Evolutionary conservation across 2,888 invertebrate genomes (phyloP), one percentile per base, ranked within the genome.

Genomic region (Nemoura dubitans): DNA sequence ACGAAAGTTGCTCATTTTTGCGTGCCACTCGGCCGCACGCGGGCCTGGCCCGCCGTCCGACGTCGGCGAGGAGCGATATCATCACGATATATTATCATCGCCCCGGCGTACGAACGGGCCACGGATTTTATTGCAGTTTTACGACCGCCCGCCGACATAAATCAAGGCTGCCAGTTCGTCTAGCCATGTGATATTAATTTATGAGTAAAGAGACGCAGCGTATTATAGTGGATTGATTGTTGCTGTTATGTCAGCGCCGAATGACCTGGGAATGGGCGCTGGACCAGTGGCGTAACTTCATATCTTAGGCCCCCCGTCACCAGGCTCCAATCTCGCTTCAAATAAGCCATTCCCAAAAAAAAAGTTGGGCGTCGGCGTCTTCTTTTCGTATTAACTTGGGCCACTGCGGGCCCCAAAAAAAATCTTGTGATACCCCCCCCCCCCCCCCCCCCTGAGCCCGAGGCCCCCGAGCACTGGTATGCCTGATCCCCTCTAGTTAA

Each of bases 1-100:
- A 59, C 59, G 59, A 59, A 59, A 59, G 59, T 59, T 59, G 59
- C 59, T 59, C 59, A 59, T 59, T 59, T n/a, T 59, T 59, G 59
- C 59, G 59, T 59, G 59, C 59, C 3, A 14, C 59, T 3, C 36
- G 36, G 36, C 36, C 36, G 36, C 36, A 36, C 36, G 3, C n/a
- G n/a, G n/a, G 59, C 6, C 59, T 59, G 16, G 59, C 59, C 59
- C 59, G 59, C 16, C 59, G 16, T 10, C 10, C 36, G 36, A 36
- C 36, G 36, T 36, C 36, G 36, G 36, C 59, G 59, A 1, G 6
- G 59, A 1, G 16, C 59, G 59, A 59, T 59, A 59, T 59, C 59
- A 59, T 59, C 59, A 59, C 59, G 59, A 59, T 59, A 59, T 59
- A 59, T 59, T 59, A 59, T 59, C 59, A 59, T 59, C 59, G 59